phyloP scores from a whole-genome alignment of 1,140 invertebrate species.

The Nasonia giraulti region DNA sequence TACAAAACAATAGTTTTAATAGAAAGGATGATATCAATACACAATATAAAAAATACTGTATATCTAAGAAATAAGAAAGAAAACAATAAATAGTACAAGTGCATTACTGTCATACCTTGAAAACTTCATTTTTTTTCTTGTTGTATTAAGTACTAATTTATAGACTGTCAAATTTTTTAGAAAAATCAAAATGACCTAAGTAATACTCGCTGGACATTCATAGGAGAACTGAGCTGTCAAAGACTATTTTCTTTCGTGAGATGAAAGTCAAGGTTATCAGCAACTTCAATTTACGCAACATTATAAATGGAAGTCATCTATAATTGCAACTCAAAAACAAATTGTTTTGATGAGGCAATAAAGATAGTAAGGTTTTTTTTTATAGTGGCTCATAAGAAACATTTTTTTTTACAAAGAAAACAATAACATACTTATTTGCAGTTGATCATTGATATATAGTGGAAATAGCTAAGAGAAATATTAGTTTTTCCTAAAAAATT shows the following conservation, averaged over 20 bases:
- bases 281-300: conserved; percentile 33
- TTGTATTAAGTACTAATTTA: conserved; percentile 11
- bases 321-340: conserved; percentile 20
- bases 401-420: no score
- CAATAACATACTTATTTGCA: background rate
- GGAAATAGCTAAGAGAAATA: background rate
- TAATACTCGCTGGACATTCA: conserved; percentile 30
- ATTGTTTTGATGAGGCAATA: background rate
- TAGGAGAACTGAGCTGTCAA: conserved; percentile 29
- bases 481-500: background rate
- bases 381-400: no score
- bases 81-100: conserved; percentile 22
- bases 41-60: conserved; percentile 31
- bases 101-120: conserved; percentile 45
- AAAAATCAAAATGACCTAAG: conserved; percentile 36
- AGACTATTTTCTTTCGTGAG: conserved; percentile 28
- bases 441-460: background rate
- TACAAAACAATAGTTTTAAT: conserved; percentile 14
- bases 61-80: conserved; percentile 8
- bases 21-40: background rate
- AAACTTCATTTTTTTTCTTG: conserved; percentile 44
- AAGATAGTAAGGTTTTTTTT: background rate
- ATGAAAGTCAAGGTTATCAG: conserved; percentile 45
- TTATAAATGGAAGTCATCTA: conserved; percentile 36
- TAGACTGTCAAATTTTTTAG: background rate